These are phyloP conservation scores for Pangasius mekongensis DNA, from an alignment of 2,797 vertebrate species.

Conservation along the genomic window DNA sequence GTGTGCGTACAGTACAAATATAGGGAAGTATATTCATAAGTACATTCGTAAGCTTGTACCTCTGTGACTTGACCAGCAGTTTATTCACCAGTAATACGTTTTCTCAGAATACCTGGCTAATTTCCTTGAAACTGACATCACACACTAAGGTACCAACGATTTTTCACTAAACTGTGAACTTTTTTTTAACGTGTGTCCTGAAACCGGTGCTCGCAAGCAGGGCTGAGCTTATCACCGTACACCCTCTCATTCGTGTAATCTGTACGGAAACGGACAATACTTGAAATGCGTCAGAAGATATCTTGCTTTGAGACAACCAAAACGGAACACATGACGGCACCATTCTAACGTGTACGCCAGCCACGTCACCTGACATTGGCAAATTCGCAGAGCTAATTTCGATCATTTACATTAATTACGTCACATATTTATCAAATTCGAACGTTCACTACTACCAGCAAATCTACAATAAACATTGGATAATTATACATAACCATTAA, in stretches of 20 bases:
- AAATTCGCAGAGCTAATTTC: background rate
- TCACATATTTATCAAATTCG: background rate
- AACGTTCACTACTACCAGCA: background rate
- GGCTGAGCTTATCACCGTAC: background rate
- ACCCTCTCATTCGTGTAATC: too few relatives aligned
- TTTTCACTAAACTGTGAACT: too few relatives aligned
- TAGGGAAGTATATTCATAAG: background rate
- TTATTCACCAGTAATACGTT: background rate
- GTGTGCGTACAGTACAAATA: background rate
- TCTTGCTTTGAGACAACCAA: background rate
- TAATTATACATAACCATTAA: background rate
- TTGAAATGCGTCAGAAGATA: background rate
- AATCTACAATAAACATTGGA: background rate
- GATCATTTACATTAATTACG: background rate
- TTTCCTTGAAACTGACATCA: background rate
- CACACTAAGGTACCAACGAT: background rate
- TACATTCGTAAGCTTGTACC: background rate
- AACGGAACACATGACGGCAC: background rate
- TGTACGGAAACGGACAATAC: background rate
- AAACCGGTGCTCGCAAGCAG: background rate
- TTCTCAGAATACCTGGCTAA: background rate
- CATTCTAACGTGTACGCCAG: background rate
- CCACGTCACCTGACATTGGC: background rate
- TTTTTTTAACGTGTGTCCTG: background rate
- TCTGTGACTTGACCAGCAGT: background rate